A percentile compares a stretch with the other conserved stretches of the same genome.
Conservation (phyloP, 2,888 invertebrate species). For the Platerodrilus igneus region DNA sequence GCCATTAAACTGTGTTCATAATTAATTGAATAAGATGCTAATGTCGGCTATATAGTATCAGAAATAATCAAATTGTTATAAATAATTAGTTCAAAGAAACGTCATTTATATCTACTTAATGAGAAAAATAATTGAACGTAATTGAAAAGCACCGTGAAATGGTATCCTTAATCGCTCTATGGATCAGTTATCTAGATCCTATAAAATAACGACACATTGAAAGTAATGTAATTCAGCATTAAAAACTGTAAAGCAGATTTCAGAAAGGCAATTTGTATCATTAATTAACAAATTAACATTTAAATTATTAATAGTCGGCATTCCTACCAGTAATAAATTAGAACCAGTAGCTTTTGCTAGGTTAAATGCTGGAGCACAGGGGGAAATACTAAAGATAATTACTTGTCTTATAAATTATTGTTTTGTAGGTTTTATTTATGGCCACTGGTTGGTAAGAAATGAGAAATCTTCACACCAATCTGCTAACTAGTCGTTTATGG, state of each 20-base stretch:
- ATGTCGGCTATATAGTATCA: too few species aligned
- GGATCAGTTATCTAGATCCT: constrained; percentile 22
- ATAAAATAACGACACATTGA: constrained; percentile 17
- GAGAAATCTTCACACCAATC: constrained; percentile 4
- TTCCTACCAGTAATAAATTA: constrained; percentile 44
- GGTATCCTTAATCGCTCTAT: constrained; percentile 17
- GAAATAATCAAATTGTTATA: too few species aligned
- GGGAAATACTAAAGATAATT: constrained; percentile 26
- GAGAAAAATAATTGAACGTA: constrained; percentile 27
- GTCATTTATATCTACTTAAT: constrained; percentile 22
- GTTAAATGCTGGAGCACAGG: too few species aligned
- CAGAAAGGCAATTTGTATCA: constrained; percentile 51
- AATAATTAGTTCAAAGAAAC: too few species aligned
- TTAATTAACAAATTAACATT: constrained; percentile 53
- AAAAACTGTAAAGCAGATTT: constrained; percentile 45
- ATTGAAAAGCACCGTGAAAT: constrained; percentile 21
- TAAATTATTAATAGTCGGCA: constrained; percentile 49
- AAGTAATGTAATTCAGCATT: constrained; percentile 16
- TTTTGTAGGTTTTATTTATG: constrained; percentile 23
- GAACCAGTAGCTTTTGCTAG: constrained; percentile 33
- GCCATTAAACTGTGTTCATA: too few species aligned
- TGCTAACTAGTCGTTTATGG: neutral
- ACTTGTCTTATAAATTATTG: constrained; percentile 27
- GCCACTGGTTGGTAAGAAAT: neutral
- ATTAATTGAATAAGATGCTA: too few species aligned